Conservation (phyloP, 1,140 invertebrate genomes). For the Scylla paramamosain region DNA sequence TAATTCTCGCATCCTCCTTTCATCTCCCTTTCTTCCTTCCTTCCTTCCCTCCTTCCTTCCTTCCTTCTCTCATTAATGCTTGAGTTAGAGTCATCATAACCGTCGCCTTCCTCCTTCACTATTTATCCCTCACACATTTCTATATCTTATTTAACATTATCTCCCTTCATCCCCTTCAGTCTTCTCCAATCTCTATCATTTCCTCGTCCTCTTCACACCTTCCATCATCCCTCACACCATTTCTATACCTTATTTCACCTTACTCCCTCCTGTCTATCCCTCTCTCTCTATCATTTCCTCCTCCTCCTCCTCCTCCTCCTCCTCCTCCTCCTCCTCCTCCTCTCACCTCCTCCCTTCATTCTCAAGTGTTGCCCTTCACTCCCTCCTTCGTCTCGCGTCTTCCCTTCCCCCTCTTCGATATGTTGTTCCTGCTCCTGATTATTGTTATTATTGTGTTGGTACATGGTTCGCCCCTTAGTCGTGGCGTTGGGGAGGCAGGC, state of each 20-base stretch:
- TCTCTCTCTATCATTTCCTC: not conserved
- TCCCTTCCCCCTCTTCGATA: not conserved
- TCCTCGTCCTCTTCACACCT: not conserved
- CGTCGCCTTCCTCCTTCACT: not conserved
- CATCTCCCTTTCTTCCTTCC: no score
- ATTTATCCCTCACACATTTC: not conserved
- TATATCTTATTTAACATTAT: not conserved
- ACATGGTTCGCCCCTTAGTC: conserved; percentile 33
- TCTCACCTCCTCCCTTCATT: not conserved
- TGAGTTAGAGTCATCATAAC: no score
- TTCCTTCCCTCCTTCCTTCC: no score
- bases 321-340: not conserved
- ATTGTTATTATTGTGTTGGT: conserved; percentile 46
- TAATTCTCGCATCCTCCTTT: no score
- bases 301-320: not conserved
- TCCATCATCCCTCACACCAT: not conserved
- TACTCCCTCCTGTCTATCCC: not conserved
- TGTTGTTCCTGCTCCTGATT: conserved; percentile 36
- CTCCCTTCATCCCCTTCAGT: not conserved
- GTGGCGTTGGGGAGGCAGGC: conserved; percentile 16
- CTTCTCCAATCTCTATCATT: not conserved
- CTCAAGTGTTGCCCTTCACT: not conserved
- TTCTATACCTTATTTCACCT: not conserved
- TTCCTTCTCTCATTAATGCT: no score
- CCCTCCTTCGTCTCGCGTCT: not conserved